Conservation (phyloP, 2,113 vertebrate genomes). For the Tragelaphus strepsiceros region DNA sequence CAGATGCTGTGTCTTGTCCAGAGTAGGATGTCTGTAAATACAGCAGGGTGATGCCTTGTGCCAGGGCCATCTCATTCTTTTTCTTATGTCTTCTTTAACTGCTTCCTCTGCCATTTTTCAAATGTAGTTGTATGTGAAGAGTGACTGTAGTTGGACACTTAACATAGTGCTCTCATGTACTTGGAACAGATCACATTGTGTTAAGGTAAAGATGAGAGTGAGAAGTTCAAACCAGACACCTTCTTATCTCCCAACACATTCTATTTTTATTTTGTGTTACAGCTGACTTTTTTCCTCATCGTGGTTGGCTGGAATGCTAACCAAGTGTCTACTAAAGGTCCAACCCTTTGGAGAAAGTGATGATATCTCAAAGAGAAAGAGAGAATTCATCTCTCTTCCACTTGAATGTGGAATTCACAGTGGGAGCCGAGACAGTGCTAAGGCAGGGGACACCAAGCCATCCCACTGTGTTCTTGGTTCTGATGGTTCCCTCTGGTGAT, state of each 20-base stretch:
- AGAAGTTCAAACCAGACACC: not conserved
- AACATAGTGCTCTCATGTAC: not conserved
- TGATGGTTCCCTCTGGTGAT: not conserved
- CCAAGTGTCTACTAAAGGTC: not conserved
- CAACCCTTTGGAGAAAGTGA: not conserved
- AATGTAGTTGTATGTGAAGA: not conserved
- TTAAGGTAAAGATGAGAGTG: not conserved
- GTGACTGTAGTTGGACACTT: not conserved
- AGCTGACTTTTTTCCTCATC: not conserved
- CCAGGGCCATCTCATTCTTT: too few species aligned
- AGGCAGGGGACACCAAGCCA: not conserved
- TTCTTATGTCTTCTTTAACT: not conserved
- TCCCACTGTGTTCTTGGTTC: not conserved
- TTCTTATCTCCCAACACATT: not conserved
- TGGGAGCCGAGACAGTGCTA: not conserved
- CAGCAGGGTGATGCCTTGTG: not conserved
- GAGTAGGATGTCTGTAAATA: not conserved
- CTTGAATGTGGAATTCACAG: not conserved
- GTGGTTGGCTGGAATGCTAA: not conserved
- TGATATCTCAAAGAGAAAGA: not conserved
- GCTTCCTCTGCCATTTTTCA: not conserved
- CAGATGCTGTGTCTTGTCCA: not conserved
- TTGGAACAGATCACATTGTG: not conserved
- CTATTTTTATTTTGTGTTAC: constrained; percentile 8
- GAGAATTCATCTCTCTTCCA: not conserved